phyloP scores from a whole-genome alignment of 2,113 vertebrate species.

The Ciconia maguari region DNA sequence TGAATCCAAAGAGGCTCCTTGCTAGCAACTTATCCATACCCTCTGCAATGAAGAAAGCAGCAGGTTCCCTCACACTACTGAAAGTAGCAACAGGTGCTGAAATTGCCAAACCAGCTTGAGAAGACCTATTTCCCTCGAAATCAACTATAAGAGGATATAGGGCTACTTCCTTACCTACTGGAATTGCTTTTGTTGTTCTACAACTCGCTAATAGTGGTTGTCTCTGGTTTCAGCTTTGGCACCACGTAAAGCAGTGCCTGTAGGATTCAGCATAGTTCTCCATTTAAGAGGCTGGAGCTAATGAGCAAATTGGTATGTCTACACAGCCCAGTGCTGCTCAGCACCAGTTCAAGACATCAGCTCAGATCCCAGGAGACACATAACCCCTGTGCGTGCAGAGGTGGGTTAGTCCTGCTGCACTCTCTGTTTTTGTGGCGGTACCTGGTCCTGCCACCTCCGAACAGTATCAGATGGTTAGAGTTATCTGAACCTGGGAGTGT shows the following conservation, averaged over 20 bases:
- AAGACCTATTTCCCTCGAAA: background rate
- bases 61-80: background rate
- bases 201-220: background rate
- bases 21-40: background rate
- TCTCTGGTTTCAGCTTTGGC: background rate
- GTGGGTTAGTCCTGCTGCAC: rapidly evolving
- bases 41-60: background rate
- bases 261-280: rapidly evolving
- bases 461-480: background rate
- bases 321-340: background rate
- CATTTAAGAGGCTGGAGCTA: background rate
- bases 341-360: background rate
- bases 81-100: background rate
- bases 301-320: too few species aligned
- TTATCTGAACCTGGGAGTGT: too few species aligned
- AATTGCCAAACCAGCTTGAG: background rate
- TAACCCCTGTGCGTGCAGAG: rapidly evolving
- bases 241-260: rapidly evolving
- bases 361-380: background rate
- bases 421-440: rapidly evolving
- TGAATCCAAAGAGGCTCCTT: background rate
- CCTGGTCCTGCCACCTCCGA: background rate
- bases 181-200: background rate
- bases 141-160: background rate
- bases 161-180: background rate